These are phyloP conservation scores for Reticulitermes speratus DNA, from an alignment of 1,140 invertebrate species.

Conservation along the genomic window DNA sequence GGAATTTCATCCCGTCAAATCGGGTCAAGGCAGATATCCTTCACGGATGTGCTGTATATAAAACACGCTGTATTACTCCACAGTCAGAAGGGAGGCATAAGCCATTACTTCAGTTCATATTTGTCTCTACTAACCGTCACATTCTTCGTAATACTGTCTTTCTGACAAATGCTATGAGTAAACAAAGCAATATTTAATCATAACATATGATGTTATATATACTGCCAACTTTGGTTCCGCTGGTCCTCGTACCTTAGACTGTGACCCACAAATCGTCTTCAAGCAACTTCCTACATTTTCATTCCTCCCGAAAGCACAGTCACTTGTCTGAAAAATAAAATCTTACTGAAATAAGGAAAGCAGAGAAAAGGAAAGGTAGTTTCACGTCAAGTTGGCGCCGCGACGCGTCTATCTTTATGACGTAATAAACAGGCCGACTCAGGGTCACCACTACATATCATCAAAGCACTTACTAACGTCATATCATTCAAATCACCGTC, in stretches of 20 bases:
- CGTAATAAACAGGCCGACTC: neutral
- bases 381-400: slow-evolving; percentile 3
- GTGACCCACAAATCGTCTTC: neutral
- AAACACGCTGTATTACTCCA: too few species aligned
- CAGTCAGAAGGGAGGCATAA: too few species aligned
- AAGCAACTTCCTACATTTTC: neutral
- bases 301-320: neutral
- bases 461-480: neutral
- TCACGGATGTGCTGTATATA: too few species aligned
- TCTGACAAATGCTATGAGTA: neutral
- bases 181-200: neutral
- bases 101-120: too few species aligned
- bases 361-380: neutral
- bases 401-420: neutral
- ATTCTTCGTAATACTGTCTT: too few species aligned
- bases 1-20: too few species aligned
- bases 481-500: neutral
- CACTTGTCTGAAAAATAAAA: neutral
- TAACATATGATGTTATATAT: neutral
- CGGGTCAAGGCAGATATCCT: too few species aligned
- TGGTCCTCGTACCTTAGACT: neutral
- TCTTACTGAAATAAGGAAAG: neutral
- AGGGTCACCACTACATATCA: neutral
- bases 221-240: too few species aligned
- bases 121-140: too few species aligned